Percentiles rank a stretch among this genome's conserved stretches.
Conservation (phyloP, 2,113 vertebrate species). For the Passer montanus region DNA sequence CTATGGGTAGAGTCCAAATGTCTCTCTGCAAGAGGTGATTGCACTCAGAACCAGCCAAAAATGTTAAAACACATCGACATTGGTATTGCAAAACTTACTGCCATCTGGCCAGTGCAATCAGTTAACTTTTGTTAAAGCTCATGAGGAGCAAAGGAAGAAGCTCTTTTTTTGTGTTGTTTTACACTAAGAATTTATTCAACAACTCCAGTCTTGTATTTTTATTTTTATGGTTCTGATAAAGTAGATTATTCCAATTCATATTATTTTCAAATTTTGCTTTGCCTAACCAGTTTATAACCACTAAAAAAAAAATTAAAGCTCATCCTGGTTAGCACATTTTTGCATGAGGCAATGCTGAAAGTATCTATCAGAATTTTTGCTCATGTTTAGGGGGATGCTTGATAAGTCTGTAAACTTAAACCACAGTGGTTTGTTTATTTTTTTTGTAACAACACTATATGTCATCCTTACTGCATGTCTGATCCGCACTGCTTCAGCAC, state of each 20-base stretch:
- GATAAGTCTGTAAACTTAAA: conserved; percentile 8
- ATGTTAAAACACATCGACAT: background rate
- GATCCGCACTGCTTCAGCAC: background rate
- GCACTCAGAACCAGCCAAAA: background rate
- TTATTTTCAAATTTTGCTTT: background rate
- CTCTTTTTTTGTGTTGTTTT: background rate
- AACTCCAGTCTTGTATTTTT: background rate
- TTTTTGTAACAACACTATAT: background rate
- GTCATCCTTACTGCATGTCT: background rate
- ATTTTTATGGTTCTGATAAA: background rate
- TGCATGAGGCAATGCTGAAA: background rate
- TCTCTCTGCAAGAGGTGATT: background rate
- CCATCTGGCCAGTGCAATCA: background rate
- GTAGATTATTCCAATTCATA: background rate
- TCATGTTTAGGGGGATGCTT: background rate
- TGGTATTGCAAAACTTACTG: background rate
- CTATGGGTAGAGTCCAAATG: background rate
- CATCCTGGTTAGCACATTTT: background rate
- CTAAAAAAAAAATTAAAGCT: background rate
- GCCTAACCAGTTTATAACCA: background rate
- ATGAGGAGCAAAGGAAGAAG: background rate
- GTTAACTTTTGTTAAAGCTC: background rate
- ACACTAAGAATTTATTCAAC: background rate
- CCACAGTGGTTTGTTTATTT: background rate
- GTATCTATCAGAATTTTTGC: background rate